phyloP scores from a whole-genome alignment of 2,888 invertebrate species.

The Pammene aurita region DNA sequence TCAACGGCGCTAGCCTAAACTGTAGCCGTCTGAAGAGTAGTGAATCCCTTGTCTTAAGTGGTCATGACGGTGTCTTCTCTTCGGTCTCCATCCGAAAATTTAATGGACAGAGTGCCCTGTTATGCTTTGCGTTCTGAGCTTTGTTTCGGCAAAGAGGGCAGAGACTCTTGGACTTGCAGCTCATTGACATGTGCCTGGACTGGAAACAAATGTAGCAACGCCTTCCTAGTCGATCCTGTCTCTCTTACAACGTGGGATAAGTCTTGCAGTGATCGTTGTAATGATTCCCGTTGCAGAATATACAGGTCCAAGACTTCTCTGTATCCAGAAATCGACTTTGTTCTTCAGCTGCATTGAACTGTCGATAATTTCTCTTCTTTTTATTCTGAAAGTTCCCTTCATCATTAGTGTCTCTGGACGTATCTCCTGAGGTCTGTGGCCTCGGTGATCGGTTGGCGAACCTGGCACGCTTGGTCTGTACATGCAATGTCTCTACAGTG shows the following conservation, averaged over 20 bases:
- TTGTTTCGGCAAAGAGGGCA: neutral
- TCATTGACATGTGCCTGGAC: no score
- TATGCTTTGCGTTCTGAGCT: neutral
- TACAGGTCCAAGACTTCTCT: neutral
- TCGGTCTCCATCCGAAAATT: neutral
- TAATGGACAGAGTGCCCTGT: neutral
- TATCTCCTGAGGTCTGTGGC: no score
- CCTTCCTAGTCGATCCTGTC: neutral
- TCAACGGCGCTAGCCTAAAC: neutral
- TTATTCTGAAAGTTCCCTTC: no score
- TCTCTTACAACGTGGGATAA: neutral
- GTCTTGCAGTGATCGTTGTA: neutral
- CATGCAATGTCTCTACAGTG: slow-evolving; percentile 2
- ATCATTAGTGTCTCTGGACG: no score
- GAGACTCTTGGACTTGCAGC: neutral
- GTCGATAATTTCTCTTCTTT: no score
- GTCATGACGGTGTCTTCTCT: neutral
- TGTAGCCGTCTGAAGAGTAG: neutral
- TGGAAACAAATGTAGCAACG: neutral
- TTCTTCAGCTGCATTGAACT: no score
- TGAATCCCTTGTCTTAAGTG: neutral
- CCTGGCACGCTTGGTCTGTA: neutral
- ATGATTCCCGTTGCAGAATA: neutral
- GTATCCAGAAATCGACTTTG: no score
- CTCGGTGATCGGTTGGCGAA: neutral